Conservation (phyloP, 2,113 vertebrate genomes). For the Candoia aspera region DNA sequence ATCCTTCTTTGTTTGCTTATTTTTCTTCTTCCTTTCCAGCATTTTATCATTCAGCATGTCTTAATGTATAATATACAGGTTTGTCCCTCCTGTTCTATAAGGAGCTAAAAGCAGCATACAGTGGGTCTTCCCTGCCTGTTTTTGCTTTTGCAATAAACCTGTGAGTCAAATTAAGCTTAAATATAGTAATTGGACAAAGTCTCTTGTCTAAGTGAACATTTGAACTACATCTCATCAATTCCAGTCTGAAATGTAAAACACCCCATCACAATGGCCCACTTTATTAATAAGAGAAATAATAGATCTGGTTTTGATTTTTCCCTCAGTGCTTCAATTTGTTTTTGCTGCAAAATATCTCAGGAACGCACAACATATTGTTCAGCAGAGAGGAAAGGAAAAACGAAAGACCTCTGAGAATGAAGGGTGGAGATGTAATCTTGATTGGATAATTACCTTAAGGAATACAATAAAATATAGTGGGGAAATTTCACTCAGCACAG, state of each 20-base stretch:
- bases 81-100: neutral
- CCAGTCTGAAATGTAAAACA: neutral
- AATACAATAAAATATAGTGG: conserved; percentile 13
- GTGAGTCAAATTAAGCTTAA: neutral
- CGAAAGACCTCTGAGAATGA: neutral
- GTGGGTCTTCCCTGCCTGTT: neutral
- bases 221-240: neutral
- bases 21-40: neutral
- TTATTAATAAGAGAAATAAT: neutral
- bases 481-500: conserved; percentile 29
- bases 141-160: neutral
- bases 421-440: conserved; percentile 24
- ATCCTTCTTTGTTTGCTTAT: neutral
- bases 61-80: neutral
- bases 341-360: conserved; percentile 3
- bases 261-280: neutral
- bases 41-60: neutral
- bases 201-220: neutral
- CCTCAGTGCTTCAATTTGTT: conserved; percentile 6
- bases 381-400: neutral
- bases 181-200: neutral
- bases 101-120: neutral
- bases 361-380: conserved; percentile 17
- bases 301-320: conserved; percentile 7
- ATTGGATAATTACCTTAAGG: conserved; percentile 26